phyloP scores from a whole-genome alignment of 2,888 invertebrate genomes.

The Crepidodera aurea region DNA sequence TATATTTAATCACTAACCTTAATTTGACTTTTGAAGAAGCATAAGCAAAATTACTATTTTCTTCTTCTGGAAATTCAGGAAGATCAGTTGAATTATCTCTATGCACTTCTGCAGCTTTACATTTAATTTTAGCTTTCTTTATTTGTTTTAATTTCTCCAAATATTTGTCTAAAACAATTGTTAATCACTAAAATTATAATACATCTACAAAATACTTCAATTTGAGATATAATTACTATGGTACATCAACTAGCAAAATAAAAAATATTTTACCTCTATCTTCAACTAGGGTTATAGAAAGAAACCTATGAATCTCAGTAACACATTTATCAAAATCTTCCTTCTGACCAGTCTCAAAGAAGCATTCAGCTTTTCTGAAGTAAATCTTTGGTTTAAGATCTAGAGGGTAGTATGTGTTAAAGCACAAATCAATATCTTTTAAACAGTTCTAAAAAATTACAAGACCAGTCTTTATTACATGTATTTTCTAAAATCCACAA shows the following conservation, averaged over 20 bases:
- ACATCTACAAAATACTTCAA: background rate
- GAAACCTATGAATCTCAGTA: constrained; percentile 46
- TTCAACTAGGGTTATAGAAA: constrained; percentile 43
- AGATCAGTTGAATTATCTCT: constrained; percentile 50
- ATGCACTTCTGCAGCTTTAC: constrained; percentile 41
- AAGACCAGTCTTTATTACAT: no score
- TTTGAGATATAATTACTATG: background rate
- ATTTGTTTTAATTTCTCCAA: constrained; percentile 51
- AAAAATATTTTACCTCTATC: constrained; percentile 46
- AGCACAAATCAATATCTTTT: constrained; percentile 69
- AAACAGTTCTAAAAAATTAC: constrained; percentile 66
- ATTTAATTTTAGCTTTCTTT: constrained; percentile 44
- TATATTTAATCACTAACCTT: constrained; percentile 48
- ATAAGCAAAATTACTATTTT: constrained; percentile 64
- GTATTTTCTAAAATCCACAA: no score
- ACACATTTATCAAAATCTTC: constrained; percentile 50
- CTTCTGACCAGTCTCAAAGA: constrained; percentile 62
- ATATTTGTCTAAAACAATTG: constrained; percentile 50
- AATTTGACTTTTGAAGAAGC: constrained; percentile 67
- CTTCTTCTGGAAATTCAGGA: constrained; percentile 62
- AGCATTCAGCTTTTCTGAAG: constrained; percentile 72
- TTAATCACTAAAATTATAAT: background rate
- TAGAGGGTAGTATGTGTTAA: constrained; percentile 69
- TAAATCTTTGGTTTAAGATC: constrained; percentile 71
- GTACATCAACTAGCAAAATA: background rate